These are phyloP conservation scores for Pitangus sulphuratus DNA, from an alignment of 2,797 vertebrate genomes.

Conservation along the genomic window DNA sequence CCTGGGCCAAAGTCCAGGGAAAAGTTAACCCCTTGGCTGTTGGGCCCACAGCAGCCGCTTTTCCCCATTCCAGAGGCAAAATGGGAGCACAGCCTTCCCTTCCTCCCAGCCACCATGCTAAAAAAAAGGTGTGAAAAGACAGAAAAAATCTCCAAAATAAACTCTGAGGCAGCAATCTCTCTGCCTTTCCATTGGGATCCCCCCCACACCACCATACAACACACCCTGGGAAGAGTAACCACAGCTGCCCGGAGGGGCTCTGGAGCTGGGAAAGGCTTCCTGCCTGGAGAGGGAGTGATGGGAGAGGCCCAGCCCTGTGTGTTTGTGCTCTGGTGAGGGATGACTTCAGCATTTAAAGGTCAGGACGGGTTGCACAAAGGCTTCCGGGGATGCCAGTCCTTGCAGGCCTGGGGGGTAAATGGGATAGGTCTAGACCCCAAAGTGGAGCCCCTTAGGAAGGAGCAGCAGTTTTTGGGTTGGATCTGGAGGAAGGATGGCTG, in stretches of 20 bases:
- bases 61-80: not conserved
- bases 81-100: not conserved
- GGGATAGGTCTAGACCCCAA: not conserved
- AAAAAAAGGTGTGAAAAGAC: not conserved
- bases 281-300: not conserved
- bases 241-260: not conserved
- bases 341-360: conserved; percentile 68
- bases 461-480: not conserved
- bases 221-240: not conserved
- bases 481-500: not conserved
- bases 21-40: not conserved
- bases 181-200: not conserved
- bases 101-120: not conserved
- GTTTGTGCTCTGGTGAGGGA: conserved; percentile 19
- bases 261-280: not conserved
- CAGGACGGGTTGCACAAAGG: conserved; percentile 31
- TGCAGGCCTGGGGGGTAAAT: not conserved
- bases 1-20: not conserved
- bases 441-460: not conserved
- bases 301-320: not conserved
- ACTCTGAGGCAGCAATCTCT: not conserved
- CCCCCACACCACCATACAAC: too few relatives aligned
- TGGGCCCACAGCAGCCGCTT: not conserved
- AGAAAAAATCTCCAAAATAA: not conserved
- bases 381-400: not conserved